Evolutionary conservation across 2,797 vertebrate genomes (phyloP), one percentile per base, ranked within the genome.

Genomic region (Melanotaenia pygmaea): DNA sequence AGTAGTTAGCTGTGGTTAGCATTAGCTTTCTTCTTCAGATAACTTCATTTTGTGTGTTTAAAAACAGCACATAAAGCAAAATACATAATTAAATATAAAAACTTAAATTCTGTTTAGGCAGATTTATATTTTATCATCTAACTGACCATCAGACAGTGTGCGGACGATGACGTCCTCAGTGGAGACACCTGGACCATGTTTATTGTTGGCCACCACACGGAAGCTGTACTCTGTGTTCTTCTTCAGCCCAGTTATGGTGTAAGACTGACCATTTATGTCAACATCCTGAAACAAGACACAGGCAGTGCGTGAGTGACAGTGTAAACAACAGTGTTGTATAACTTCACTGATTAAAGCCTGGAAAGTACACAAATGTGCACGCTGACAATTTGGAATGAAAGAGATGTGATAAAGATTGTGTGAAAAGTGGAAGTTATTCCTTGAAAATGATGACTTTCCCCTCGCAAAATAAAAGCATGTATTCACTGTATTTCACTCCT

Each of bases 121-220:
- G 24, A 57, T 35, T 34, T 26, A 30, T 6, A 45, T 34, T 24
- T 43, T 0, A n/a, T 60, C 4, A 20, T 34, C 38, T 30, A 43
- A 88, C 96, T 88, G 75, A 99, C 98, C 97, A 12, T 98, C 98
- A 3, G 98, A 98, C 45, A 97, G 85, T 0, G 98, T 99, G 35
- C 94, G 95, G 16, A 94, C 93, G 0, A 89, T 80, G 2, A 99
- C 84, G 20, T 99, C 98, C 13, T 98, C 96, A 0, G 98, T 99
- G 62, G 98, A 99, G 79, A 99, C 97, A 2, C 98, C 98, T 0
- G 97, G 95, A 0, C 98, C 98, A 1, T 99, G 98, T 64, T 97
- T 97, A 90, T 99, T 99, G 91, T 96, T 96, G 54, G 98, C 98
- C 54, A 99, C 98, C 68, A 99, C 96, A 3, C 98, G 95, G 86